Base-by-base conservation (phyloP, 2,888 invertebrate genomes). In the Eupithecia subfuscata region DNA sequence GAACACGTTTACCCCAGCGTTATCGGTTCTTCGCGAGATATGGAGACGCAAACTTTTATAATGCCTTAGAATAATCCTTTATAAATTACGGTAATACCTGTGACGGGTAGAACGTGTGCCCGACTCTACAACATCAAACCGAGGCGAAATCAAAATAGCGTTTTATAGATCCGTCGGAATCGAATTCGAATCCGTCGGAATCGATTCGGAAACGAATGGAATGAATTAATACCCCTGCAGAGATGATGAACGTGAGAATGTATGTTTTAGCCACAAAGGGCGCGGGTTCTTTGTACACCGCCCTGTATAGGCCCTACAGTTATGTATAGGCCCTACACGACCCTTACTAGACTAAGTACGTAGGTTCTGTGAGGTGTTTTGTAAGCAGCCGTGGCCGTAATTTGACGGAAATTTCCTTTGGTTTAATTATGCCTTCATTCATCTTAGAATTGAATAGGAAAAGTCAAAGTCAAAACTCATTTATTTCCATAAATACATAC, bases 231-330 rank as follows among this genome's bases (percentile, higher is more conserved):
- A n/a, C n/a, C n/a, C n/a, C n/a, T n/a, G n/a, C 30, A 2, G 78
- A 75, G 78, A 79, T 81, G 82, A 85, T 84, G 78, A 81, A 78
- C 83, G 86, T 86, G 86, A 79, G 83, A 86, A 84, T 87, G 84
- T 87, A 83, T 83, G 82, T 82, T 81, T 82, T 81, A 76, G 67
- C 40, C 69, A 75, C 80, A 84, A 85, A 81, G 81, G 77, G 76
- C 78, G 79, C 68, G 73, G 69, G 77, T 71, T 75, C 70, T 68
- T 71, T 70, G 76, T 68, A 64, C 78, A 22, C 69, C 25, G 18
- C 45, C 71, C 69, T 48, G 22, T 11, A 11, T 25, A 25, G 9
- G 22, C 56, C 56, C 9, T 3, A 18, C 52, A 18, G 48, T 48
- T 18, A 3, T 22, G 22, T 40, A 64, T 16, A 18, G 8, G 65